Evolutionary conservation across 2,888 invertebrate genomes (phyloP).

Genomic region (Toxonevra muliebris): DNA sequence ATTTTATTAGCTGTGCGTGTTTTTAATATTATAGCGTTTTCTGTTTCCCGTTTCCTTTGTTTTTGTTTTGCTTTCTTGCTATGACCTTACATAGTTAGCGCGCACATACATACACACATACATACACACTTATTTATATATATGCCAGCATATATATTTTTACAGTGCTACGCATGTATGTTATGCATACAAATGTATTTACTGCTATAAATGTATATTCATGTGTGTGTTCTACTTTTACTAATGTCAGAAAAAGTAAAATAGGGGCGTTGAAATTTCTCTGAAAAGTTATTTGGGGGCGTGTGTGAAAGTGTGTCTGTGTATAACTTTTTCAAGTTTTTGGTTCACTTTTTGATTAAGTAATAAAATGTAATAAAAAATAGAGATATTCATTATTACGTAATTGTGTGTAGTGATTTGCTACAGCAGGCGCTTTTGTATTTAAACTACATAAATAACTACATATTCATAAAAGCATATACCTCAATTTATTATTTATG

Average conservation of each 20-base stretch:
- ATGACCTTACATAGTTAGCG: not conserved
- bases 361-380: too few relatives aligned
- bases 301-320: not conserved
- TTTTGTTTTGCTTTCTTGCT: too few relatives aligned
- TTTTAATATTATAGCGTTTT: not conserved
- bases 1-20: constrained; percentile 33
- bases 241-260: not conserved
- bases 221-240: not conserved
- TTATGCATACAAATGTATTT: not conserved
- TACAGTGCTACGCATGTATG: constrained; percentile 8
- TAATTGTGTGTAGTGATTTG: not conserved
- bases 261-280: not conserved
- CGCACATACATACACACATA: constrained; percentile 9
- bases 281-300: not conserved
- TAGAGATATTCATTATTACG: too few relatives aligned
- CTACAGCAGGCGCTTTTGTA: constrained; percentile 1
- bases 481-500: too few relatives aligned
- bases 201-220: not conserved
- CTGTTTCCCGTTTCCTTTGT: too few relatives aligned
- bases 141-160: not conserved
- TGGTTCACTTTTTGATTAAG: too few relatives aligned
- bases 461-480: too few relatives aligned
- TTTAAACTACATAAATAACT: not conserved
- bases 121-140: not conserved
- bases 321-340: not conserved